These are phyloP conservation scores for Magallana ariakensis DNA, from an alignment of 1,140 invertebrate species.

Conservation along the genomic window DNA sequence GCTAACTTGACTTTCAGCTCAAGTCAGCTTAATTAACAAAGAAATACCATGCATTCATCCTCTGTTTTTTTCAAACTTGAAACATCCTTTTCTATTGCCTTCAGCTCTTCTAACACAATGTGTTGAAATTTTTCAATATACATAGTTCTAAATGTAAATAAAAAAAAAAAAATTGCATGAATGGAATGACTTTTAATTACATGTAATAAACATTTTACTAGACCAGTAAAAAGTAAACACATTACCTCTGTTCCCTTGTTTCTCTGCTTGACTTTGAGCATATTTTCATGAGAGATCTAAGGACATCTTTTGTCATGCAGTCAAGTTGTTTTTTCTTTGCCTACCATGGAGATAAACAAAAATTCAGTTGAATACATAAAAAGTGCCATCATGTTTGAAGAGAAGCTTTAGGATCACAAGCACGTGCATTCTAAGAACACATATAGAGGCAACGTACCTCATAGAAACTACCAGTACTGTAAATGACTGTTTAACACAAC, in stretches of 20 bases:
- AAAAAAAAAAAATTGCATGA: not conserved
- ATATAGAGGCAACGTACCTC: no score
- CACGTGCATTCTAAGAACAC: no score
- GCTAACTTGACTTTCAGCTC: no score
- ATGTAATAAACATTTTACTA: no score
- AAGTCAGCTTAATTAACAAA: no score
- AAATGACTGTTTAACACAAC: no score
- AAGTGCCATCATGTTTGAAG: no score
- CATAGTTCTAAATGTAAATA: conserved; percentile 51
- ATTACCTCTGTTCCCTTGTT: conserved; percentile 1
- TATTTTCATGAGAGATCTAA: conserved; percentile 12
- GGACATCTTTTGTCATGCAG: not conserved
- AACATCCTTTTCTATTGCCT: conserved; percentile 57
- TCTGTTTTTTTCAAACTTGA: conserved; percentile 54
- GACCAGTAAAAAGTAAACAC: no score
- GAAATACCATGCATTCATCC: conserved; percentile 52
- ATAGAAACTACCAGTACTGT: no score
- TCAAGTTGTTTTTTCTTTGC: conserved; percentile 46
- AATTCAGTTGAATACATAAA: no score
- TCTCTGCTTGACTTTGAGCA: not conserved
- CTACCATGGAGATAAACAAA: conserved; percentile 13
- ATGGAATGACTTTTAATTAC: no score
- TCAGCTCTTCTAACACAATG: conserved; percentile 50
- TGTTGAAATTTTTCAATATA: conserved; percentile 51
- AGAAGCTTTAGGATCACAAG: no score